Percentiles rank a stretch among this genome's conserved stretches.
phyloP scores from a whole-genome alignment of 2,888 invertebrate species.

The Callinectes sapidus region DNA sequence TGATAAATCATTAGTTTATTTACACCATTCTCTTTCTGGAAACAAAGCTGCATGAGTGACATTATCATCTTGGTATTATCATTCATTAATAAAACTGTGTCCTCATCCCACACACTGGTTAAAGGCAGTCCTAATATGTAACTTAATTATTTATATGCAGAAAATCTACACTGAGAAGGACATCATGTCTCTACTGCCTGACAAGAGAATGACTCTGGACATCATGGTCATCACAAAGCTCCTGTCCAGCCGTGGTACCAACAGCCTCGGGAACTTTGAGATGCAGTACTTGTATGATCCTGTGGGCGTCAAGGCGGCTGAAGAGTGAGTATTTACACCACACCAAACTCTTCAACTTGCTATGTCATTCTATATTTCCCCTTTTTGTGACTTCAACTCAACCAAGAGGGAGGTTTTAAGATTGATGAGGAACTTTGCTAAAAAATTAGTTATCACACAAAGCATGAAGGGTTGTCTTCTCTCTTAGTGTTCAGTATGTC shows the following conservation, averaged over 20 bases:
- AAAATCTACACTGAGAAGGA: constrained; percentile 75
- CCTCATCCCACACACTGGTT: background rate
- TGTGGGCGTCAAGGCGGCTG: constrained; percentile 74
- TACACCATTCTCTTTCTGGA: background rate
- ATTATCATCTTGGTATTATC: background rate
- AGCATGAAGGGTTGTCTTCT: background rate
- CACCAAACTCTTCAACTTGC: no score
- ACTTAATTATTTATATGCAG: constrained; percentile 71
- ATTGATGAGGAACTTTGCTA: no score
- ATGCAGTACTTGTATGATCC: constrained; percentile 77
- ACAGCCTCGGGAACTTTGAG: constrained; percentile 77
- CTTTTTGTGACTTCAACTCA: no score
- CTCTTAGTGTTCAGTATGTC: background rate
- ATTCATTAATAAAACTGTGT: background rate
- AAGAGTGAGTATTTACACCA: constrained; percentile 74
- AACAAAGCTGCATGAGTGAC: background rate
- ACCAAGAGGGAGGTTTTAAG: background rate
- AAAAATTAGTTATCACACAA: no score
- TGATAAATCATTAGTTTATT: background rate
- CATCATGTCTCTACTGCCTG: constrained; percentile 75
- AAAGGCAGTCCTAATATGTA: background rate
- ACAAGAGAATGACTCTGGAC: constrained; percentile 76
- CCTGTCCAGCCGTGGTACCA: constrained; percentile 76
- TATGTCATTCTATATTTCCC: background rate
- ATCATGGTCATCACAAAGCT: constrained; percentile 77